phyloP scores from a whole-genome alignment of 2,797 vertebrate species.

The Distichodus sexfasciatus region DNA sequence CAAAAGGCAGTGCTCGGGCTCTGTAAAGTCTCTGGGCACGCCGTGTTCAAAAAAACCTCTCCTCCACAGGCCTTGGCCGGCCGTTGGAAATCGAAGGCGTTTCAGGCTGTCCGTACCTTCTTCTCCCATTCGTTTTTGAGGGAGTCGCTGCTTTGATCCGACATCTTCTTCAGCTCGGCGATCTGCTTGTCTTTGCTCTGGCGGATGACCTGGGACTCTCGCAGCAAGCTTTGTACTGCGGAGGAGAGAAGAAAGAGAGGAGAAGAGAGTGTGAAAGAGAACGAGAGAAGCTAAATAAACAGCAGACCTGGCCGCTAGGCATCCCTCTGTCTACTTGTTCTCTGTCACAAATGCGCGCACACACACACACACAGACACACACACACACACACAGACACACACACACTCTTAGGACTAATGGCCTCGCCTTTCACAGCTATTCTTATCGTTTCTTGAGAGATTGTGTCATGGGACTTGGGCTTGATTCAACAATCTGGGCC shows the following conservation, averaged over 20 bases:
- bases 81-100: conserved; percentile 49
- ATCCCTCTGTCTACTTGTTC: conserved; percentile 9
- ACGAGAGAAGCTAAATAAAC: conserved; percentile 5
- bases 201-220: conserved; percentile 87
- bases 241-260: conserved; percentile 30
- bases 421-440: background rate
- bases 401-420: background rate
- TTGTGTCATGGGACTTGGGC: no score
- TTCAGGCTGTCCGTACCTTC: conserved; percentile 77
- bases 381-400: no score
- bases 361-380: no score
- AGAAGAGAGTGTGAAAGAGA: background rate
- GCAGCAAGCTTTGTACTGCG: conserved; percentile 89
- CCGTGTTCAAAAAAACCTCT: conserved; percentile 53
- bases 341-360: background rate
- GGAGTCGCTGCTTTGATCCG: conserved; percentile 83
- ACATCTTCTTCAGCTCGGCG: conserved; percentile 87
- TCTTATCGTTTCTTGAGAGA: no score
- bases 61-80: conserved; percentile 41
- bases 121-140: conserved; percentile 94
- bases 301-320: conserved; percentile 50
- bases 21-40: conserved; percentile 44
- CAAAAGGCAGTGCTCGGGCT: conserved; percentile 39
- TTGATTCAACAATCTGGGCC: no score
- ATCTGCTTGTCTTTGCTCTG: conserved; percentile 94